Evolutionary conservation across 2,888 invertebrate species (phyloP).

Genomic region (Arenicola marina): DNA sequence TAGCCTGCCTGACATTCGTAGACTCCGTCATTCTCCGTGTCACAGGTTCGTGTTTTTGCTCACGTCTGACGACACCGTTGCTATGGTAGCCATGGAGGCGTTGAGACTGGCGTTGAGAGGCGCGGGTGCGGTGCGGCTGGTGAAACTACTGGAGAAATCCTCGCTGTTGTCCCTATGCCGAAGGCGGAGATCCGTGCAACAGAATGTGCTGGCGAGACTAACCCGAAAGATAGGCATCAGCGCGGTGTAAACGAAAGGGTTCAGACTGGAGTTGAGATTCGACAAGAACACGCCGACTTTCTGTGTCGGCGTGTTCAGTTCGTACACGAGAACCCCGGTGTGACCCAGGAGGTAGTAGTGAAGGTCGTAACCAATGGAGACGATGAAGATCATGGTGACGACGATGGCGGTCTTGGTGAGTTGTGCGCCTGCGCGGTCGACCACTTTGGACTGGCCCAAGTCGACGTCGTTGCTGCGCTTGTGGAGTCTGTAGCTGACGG

Average conservation of each 20-base stretch:
- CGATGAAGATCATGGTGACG: slow-evolving; percentile 27
- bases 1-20: no score
- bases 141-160: no score
- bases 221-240: slow-evolving; percentile 28
- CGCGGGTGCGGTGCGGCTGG: no score
- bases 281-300: slow-evolving; percentile 28
- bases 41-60: no score
- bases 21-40: no score
- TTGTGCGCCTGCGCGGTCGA: slow-evolving; percentile 23
- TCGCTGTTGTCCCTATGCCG: background rate
- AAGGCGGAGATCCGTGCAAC: slow-evolving; percentile 1
- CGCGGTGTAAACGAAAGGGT: slow-evolving; percentile 27
- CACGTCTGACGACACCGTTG: no score
- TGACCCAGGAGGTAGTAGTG: slow-evolving; percentile 31
- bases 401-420: slow-evolving; percentile 29
- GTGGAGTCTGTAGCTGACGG: slow-evolving; percentile 17
- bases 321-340: slow-evolving; percentile 20
- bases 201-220: slow-evolving; percentile 17
- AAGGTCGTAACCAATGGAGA: slow-evolving; percentile 29
- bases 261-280: slow-evolving; percentile 24
- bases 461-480: slow-evolving; percentile 11
- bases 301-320: slow-evolving; percentile 23
- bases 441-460: slow-evolving; percentile 17
- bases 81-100: no score
- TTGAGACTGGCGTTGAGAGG: no score